Evolutionary conservation across 2,797 vertebrate species (phyloP).

Genomic region (Perodicticus potto): DNA sequence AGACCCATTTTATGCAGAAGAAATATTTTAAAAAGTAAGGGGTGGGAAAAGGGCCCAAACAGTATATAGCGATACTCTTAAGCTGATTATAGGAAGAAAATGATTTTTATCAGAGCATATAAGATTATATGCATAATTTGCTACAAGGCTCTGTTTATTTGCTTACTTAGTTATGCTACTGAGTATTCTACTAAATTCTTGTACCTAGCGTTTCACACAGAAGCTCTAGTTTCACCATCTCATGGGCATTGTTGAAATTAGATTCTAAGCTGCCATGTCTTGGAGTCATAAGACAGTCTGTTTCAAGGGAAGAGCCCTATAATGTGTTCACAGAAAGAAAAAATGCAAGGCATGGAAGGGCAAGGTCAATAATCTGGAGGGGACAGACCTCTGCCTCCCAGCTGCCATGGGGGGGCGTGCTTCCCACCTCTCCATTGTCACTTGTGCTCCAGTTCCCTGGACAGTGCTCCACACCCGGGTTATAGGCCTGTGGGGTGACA

Average conservation of each 20-base stretch:
- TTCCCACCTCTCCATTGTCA: neutral
- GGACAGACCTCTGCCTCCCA: neutral
- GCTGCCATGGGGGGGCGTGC: neutral
- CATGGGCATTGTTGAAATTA: neutral
- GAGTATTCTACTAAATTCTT: no score
- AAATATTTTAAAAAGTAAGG: neutral
- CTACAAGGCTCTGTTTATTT: no score
- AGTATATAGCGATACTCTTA: neutral
- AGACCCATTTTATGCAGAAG: slow-evolving; percentile 7
- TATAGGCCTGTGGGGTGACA: accelerated
- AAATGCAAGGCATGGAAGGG: neutral
- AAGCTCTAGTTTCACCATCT: neutral
- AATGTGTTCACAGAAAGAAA: neutral
- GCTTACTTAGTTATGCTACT: no score
- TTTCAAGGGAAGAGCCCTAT: neutral
- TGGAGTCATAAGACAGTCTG: neutral
- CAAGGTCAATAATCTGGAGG: neutral
- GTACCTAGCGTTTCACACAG: neutral
- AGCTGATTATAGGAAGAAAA: neutral
- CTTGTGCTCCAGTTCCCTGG: neutral
- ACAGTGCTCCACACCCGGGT: accelerated
- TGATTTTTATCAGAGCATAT: neutral
- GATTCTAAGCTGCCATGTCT: neutral
- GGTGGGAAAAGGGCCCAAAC: neutral
- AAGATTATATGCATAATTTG: neutral